A percentile compares a stretch with the other conserved stretches of the same genome.
Evolutionary conservation across 1,140 invertebrate genomes (phyloP).

Genomic region (Cataglyphis hispanica): DNA sequence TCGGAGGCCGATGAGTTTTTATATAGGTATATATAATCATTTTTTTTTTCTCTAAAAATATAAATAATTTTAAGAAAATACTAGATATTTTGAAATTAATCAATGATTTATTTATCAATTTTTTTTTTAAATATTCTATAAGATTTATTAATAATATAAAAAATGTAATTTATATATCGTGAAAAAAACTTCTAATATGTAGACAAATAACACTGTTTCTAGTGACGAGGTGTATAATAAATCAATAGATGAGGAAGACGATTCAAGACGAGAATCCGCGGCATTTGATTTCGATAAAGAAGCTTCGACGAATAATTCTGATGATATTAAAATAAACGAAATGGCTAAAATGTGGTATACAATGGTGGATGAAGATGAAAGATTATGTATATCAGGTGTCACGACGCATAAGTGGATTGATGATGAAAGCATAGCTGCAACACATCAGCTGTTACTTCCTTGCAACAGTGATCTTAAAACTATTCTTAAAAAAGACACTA

Average conservation of each 20-base stretch:
- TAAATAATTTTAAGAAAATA: not conserved
- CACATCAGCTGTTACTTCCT: not conserved
- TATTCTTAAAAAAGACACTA: conserved; percentile 3
- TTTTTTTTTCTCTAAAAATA: not conserved
- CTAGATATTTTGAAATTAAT: too few species aligned
- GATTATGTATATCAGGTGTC: conserved; percentile 75
- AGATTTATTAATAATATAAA: too few species aligned
- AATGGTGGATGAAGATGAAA: conserved; percentile 41
- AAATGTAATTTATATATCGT: not conserved
- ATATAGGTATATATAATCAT: conserved; percentile 32
- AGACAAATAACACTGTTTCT: not conserved
- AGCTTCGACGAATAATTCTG: not conserved
- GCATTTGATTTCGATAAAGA: not conserved
- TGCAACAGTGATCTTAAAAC: conserved; percentile 7
- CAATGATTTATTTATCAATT: not conserved
- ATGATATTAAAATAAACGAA: not conserved
- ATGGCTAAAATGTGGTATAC: conserved; percentile 18
- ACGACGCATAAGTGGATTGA: conserved; percentile 83
- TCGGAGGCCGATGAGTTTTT: conserved; percentile 34
- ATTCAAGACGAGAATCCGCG: not conserved
- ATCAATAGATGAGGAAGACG: not conserved
- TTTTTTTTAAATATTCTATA: not conserved
- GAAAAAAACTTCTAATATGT: not conserved
- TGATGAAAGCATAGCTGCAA: conserved; percentile 65
- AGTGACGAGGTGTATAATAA: conserved; percentile 17